phyloP scores from a whole-genome alignment of 2,113 vertebrate genomes.

The Lasiurus cinereus region DNA sequence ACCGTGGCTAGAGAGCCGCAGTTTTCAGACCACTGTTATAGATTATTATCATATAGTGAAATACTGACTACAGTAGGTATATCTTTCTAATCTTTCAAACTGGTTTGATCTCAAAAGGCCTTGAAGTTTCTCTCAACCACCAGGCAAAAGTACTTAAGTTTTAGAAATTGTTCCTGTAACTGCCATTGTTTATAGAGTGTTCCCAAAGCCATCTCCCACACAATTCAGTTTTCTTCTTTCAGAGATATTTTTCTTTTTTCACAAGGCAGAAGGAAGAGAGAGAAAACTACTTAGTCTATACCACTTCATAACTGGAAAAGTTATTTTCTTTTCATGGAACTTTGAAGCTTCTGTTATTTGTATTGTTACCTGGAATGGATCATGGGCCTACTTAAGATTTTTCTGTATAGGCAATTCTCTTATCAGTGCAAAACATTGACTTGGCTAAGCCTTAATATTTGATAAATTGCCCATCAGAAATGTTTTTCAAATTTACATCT shows the following conservation, averaged over 20 bases:
- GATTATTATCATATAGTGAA: constrained; percentile 53
- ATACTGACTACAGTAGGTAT: neutral
- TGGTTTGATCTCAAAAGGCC: constrained; percentile 17
- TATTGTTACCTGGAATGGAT: constrained; percentile 11
- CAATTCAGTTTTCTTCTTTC: constrained; percentile 21
- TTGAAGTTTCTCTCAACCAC: constrained; percentile 17
- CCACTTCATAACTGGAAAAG: neutral
- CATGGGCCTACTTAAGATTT: neutral
- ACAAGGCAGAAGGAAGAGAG: neutral
- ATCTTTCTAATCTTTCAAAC: constrained; percentile 29
- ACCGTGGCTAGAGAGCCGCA: neutral
- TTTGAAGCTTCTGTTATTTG: constrained; percentile 41
- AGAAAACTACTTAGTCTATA: neutral
- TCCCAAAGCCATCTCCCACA: neutral
- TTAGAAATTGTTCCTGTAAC: constrained; percentile 39
- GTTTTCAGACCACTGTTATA: neutral
- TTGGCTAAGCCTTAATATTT: constrained; percentile 25
- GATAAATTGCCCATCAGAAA: neutral
- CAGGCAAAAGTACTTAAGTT: constrained; percentile 19
- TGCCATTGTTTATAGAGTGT: neutral
- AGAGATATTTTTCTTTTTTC: neutral
- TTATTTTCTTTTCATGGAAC: neutral
- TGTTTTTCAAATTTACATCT: constrained; percentile 5
- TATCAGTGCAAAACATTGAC: neutral
- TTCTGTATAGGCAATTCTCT: neutral